Evolutionary conservation across 2,888 invertebrate genomes (phyloP), one percentile per base, ranked within the genome.

Genomic region (Pollenia labialis): DNA sequence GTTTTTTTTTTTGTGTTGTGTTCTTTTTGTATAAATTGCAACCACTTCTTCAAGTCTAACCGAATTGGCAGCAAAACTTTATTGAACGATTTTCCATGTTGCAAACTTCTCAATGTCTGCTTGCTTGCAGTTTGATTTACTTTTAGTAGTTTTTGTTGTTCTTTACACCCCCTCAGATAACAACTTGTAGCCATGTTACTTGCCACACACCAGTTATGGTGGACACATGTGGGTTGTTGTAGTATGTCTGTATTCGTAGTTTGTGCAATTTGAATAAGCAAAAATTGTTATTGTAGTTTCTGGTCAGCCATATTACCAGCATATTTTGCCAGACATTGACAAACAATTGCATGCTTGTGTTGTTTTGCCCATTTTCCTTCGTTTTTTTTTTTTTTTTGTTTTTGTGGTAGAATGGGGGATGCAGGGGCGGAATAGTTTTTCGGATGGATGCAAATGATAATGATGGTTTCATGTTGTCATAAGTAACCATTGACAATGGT

Each of bases 251-350:
- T 23, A 32, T 60, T 32, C 12, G 18, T 52, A n/a, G 54, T 74
- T 72, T n/a, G n/a, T 71, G n/a, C 18, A 18, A 14, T 50, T 81
- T 77, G 42, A 9, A 80, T 81, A 87, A 87, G 72, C 81, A 75
- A 69, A 87, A 81, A 80, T 81, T 87, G 76, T 81, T 87, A 64
- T 84, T 84, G 81, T 81, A 84, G 68, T 69, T 74, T 76, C 74
- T 87, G 87, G 84, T 84, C 87, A 87, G 84, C 87, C 87, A 87
- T 87, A 77, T 87, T 87, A 81, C 87, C 87, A 84, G 84, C 87
- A 87, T 84, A 81, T 84, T 87, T 74, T 84, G 11, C 77, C 72
- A 81, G 87, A 79, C 87, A 74, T 77, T 77, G 77, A 40, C 81
- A 87, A 84, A 87, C 77, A 84, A 44, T 54, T 64, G 50, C 56